Percentiles rank a stretch among this genome's conserved stretches.
phyloP scores from a whole-genome alignment of 2,888 invertebrate species.

The Nomada hirtipes region DNA sequence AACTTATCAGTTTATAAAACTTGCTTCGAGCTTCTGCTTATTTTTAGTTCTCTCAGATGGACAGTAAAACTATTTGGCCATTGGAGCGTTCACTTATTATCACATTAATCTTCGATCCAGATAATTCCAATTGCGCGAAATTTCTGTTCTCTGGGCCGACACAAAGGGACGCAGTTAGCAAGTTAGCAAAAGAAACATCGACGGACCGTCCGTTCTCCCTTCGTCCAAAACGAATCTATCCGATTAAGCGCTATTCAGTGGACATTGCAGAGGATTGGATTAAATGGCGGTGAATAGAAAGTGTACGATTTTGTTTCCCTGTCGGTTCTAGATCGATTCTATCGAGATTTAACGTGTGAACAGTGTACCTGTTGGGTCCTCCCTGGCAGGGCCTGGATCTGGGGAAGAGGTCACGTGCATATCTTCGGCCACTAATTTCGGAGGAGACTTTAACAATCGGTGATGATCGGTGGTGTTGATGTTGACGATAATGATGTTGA shows the following conservation, averaged over 20 bases:
- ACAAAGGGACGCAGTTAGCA: constrained; percentile 26
- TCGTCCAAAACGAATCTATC: constrained; percentile 23
- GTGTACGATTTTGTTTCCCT: constrained; percentile 21
- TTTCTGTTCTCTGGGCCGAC: constrained; percentile 23
- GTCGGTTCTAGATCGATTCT: constrained; percentile 36
- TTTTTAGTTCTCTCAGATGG: too few species aligned
- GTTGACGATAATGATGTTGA: constrained; percentile 47
- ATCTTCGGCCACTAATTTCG: constrained; percentile 60
- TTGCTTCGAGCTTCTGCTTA: not conserved
- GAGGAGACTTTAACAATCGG: constrained; percentile 68
- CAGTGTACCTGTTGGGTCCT: constrained; percentile 81
- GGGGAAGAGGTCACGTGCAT: constrained; percentile 62
- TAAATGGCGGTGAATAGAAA: not conserved
- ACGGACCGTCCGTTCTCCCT: constrained; percentile 23
- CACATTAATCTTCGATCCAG: not conserved
- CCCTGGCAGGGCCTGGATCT: constrained; percentile 75
- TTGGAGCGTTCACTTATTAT: not conserved
- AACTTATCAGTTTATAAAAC: not conserved
- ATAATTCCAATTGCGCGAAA: constrained; percentile 51
- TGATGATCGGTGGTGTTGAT: constrained; percentile 57
- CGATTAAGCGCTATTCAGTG: constrained; percentile 16
- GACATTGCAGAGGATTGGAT: not conserved
- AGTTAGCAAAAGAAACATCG: constrained; percentile 26
- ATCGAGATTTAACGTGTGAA: constrained; percentile 57
- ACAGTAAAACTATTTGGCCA: too few species aligned